Conservation (phyloP, 2,888 invertebrate species). For the Priocnemis perturbator region DNA sequence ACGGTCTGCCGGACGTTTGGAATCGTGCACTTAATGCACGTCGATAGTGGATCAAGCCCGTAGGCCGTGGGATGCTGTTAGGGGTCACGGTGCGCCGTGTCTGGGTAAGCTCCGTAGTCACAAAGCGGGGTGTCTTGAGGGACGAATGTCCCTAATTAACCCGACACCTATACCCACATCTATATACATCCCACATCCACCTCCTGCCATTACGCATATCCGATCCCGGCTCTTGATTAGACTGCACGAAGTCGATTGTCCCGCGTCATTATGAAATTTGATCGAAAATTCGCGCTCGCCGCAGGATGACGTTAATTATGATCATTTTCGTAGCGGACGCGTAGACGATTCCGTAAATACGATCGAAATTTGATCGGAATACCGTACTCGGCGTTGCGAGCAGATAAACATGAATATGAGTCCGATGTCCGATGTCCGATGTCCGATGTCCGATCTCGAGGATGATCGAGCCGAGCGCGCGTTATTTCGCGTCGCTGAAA, state of each 20-base stretch:
- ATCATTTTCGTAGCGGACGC: too few relatives aligned
- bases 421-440: too few relatives aligned
- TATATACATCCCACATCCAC: background rate
- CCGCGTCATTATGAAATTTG: too few relatives aligned
- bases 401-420: too few relatives aligned
- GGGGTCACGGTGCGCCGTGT: constrained; percentile 52
- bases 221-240: constrained; percentile 3
- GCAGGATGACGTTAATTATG: too few relatives aligned
- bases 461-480: too few relatives aligned
- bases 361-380: too few relatives aligned
- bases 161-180: constrained; percentile 23
- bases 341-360: too few relatives aligned
- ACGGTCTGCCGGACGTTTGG: constrained; percentile 55
- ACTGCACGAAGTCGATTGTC: background rate
- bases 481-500: too few relatives aligned
- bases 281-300: too few relatives aligned
- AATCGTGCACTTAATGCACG: constrained; percentile 70
- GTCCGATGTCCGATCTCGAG: too few relatives aligned
- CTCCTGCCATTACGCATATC: background rate
- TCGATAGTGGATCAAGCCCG: constrained; percentile 65
- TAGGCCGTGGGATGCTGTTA: constrained; percentile 58
- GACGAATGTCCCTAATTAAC: constrained; percentile 69
- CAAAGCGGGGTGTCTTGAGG: constrained; percentile 70
- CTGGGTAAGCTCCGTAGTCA: constrained; percentile 67
- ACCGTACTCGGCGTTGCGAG: too few relatives aligned